phyloP scores from a whole-genome alignment of 2,797 vertebrate species.

The Euphonia xanthogaster region DNA sequence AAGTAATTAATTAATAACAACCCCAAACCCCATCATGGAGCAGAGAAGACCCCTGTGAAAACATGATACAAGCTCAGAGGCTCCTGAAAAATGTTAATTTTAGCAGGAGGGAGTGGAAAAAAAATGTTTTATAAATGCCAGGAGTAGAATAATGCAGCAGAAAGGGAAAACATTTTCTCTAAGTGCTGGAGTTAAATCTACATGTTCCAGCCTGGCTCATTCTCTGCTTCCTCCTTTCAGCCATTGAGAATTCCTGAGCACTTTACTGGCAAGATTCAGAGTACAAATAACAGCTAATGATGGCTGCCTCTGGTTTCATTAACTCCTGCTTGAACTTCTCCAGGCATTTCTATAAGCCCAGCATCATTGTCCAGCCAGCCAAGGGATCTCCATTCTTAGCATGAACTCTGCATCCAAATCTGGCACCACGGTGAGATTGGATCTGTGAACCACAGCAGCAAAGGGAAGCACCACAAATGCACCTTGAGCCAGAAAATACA shows the following conservation, averaged over 20 bases:
- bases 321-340: slow-evolving; percentile 70
- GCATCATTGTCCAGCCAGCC: slow-evolving; percentile 35
- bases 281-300: slow-evolving; percentile 70
- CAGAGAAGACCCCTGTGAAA: not conserved
- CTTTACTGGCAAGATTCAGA: slow-evolving; percentile 67
- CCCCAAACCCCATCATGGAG: not conserved
- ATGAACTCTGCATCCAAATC: not conserved
- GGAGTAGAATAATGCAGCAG: not conserved
- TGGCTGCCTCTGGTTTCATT: slow-evolving; percentile 71
- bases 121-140: not conserved
- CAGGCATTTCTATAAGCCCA: slow-evolving; percentile 49
- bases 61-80: not conserved
- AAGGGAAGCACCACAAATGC: not conserved
- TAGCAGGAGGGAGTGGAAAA: not conserved
- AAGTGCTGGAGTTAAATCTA: slow-evolving; percentile 55
- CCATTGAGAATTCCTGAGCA: slow-evolving; percentile 67
- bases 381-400: slow-evolving; percentile 8
- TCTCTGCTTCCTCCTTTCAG: slow-evolving; percentile 59
- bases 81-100: not conserved
- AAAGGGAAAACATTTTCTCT: slow-evolving; percentile 31
- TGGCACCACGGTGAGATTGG: not conserved
- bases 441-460: not conserved
- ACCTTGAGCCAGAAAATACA: not conserved
- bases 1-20: not conserved
- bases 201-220: slow-evolving; percentile 8